Evolutionary conservation across 1,140 invertebrate species (phyloP).

Genomic region (Drosophila pallidifrons): DNA sequence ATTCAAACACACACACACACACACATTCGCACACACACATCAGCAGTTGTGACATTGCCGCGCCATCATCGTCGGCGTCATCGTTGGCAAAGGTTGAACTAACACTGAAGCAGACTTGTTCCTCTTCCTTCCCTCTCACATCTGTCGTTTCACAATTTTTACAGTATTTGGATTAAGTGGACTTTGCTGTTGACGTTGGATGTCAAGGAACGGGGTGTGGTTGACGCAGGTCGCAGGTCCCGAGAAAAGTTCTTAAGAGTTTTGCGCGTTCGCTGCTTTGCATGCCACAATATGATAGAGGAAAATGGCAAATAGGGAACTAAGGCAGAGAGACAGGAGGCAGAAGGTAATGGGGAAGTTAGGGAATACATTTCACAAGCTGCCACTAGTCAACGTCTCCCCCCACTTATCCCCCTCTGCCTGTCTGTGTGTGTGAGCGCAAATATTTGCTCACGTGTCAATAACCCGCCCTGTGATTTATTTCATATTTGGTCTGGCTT

Average conservation of each 20-base stretch:
- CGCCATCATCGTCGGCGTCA: conserved; percentile 36
- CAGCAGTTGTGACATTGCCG: conserved; percentile 75
- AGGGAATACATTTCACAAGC: conserved; percentile 49
- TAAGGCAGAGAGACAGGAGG: conserved; percentile 2
- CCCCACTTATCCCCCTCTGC: background rate
- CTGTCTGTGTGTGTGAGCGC: conserved; percentile 44
- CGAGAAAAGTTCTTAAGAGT: conserved; percentile 68
- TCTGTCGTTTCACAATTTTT: conserved; percentile 65
- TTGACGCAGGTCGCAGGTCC: conserved; percentile 29
- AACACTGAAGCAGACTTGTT: conserved; percentile 60
- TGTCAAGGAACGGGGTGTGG: conserved; percentile 34
- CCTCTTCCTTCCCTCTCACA: background rate
- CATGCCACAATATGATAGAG: conserved; percentile 59
- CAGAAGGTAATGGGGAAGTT: conserved; percentile 31
- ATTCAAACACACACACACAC: conserved; percentile 32
- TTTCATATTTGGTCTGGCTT: conserved; percentile 75
- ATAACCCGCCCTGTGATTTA: conserved; percentile 82
- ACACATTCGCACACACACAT: conserved; percentile 32
- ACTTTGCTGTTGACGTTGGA: conserved; percentile 75
- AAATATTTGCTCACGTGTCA: conserved; percentile 82
- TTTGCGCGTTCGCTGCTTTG: conserved; percentile 55
- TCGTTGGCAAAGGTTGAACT: conserved; percentile 66
- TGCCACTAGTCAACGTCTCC: conserved; percentile 24
- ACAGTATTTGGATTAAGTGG: conserved; percentile 81
- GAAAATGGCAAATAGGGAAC: background rate